Percentiles rank a stretch among this genome's conserved stretches.
phyloP scores from a whole-genome alignment of 2,113 vertebrate species.

The Tonatia bakeri region DNA sequence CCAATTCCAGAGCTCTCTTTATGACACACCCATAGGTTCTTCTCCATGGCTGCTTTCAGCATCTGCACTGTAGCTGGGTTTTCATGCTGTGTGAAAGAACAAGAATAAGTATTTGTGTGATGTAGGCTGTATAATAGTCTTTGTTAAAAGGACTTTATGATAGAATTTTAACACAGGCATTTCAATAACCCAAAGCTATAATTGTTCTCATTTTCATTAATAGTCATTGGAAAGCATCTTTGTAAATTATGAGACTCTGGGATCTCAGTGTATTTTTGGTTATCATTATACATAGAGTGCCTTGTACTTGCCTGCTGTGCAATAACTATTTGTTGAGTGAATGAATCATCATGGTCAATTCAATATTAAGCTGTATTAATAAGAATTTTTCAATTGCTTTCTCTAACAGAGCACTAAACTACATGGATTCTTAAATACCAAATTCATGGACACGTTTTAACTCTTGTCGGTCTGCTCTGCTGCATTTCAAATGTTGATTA shows the following conservation, averaged over 20 bases:
- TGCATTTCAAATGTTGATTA: neutral
- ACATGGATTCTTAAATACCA: neutral
- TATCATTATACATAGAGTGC: neutral
- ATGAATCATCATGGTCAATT: neutral
- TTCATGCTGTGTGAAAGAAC: neutral
- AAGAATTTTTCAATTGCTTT: neutral
- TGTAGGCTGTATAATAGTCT: neutral
- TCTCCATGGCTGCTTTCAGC: neutral
- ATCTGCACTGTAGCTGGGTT: neutral
- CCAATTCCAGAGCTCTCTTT: neutral
- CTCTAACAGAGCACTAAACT: neutral
- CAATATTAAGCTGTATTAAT: neutral
- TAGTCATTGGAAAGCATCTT: neutral
- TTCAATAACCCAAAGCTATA: neutral
- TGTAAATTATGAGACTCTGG: neutral
- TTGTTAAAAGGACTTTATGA: constrained; percentile 30
- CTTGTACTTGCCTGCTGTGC: neutral
- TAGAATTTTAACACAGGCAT: neutral
- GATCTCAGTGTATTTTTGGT: constrained; percentile 5
- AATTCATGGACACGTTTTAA: neutral
- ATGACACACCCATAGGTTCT: neutral
- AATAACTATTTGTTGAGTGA: constrained; percentile 31
- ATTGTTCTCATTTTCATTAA: neutral
- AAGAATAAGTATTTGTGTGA: neutral
- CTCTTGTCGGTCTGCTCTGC: neutral